A percentile compares a stretch with the other conserved stretches of the same genome.
Evolutionary conservation across 2,888 invertebrate species (phyloP).

Genomic region (Drosophila parthenogenetica): DNA sequence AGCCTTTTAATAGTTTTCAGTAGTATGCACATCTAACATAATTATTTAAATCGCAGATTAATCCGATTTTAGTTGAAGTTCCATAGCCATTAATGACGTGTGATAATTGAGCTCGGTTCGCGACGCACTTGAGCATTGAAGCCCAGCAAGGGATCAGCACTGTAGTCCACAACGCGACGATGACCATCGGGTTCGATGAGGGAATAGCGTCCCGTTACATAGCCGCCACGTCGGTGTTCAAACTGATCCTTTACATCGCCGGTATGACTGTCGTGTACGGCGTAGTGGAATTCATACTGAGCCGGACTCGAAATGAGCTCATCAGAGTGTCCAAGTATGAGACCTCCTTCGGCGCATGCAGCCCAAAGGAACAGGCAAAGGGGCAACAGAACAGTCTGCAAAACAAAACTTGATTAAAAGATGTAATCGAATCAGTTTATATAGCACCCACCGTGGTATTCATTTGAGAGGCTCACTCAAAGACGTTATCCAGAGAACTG

Average conservation of each 20-base stretch:
- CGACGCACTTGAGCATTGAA: conserved; percentile 84
- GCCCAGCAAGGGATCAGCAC: conserved; percentile 83
- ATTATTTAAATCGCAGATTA: not conserved
- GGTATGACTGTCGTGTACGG: conserved; percentile 84
- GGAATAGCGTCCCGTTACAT: conserved; percentile 84
- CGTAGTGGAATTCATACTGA: conserved; percentile 84
- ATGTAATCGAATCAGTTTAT: not conserved
- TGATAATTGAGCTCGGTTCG: conserved; percentile 66
- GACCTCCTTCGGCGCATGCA: conserved; percentile 53
- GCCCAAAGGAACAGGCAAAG: conserved; percentile 56
- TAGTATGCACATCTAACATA: conserved; percentile 5
- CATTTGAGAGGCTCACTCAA: conserved; percentile 42
- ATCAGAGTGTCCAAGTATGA: conserved; percentile 69
- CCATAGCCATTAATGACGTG: conserved; percentile 40
- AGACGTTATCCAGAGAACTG: conserved; percentile 53
- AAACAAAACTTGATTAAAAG: not conserved
- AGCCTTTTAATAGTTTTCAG: conserved; percentile 40
- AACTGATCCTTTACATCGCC: conserved; percentile 85
- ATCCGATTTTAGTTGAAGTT: not conserved
- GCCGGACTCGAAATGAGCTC: conserved; percentile 79
- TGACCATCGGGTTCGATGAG: conserved; percentile 84
- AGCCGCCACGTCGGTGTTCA: conserved; percentile 84
- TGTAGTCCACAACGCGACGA: conserved; percentile 84
- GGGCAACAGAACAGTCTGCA: conserved; percentile 61
- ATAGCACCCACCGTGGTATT: conserved; percentile 50